Base-by-base conservation (phyloP, 2,888 invertebrate genomes). In the Euphydryas editha region DNA sequence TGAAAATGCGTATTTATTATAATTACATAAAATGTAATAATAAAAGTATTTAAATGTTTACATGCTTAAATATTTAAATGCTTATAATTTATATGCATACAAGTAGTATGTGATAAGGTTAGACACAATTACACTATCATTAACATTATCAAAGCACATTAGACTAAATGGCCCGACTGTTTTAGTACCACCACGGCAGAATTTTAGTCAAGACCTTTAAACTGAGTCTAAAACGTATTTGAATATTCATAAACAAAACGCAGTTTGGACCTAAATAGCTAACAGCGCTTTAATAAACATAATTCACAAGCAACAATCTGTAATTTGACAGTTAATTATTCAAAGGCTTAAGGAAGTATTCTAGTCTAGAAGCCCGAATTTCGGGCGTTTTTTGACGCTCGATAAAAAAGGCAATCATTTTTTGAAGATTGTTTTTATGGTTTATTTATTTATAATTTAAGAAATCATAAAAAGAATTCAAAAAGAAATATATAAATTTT, bases 61-160 rank as follows among this genome's bases (percentile, higher is more conserved):
- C 0, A 0, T 44, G 1, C n/a, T 6, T 44, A n/a, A 44, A 37
- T 36, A 37, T 37, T 20, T 36, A 56, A 15, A 3, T 56, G 36
- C 17, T 17, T 8, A 24, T 21, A 42, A 42, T 57, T 39, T 57
- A 57, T 20, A 13, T 42, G 39, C 42, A 20, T 21, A 42, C 8
- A 57, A 57, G 39, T 57, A 5, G 42, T 2, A 1, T 20, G 42
- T 20, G 57, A 57, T 57, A 57, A 42, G 21, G 57, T 13, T 42
- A 17, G 21, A 17, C 57, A 42, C 21, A 57, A 21, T 42, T 42
- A 21, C 42, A 8, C 7, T 24, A 42, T 60, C 24, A 56, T 65
- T 60, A 60, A 60, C 60, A 13, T 56, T 65, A 65, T 65, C 46
- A 65, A 55, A 65, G 60, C 56, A 56, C 47, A 60, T 65, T 65